These are phyloP conservation scores for Poicephalus meyeri DNA, from an alignment of 2,113 vertebrate species.

Conservation along the genomic window DNA sequence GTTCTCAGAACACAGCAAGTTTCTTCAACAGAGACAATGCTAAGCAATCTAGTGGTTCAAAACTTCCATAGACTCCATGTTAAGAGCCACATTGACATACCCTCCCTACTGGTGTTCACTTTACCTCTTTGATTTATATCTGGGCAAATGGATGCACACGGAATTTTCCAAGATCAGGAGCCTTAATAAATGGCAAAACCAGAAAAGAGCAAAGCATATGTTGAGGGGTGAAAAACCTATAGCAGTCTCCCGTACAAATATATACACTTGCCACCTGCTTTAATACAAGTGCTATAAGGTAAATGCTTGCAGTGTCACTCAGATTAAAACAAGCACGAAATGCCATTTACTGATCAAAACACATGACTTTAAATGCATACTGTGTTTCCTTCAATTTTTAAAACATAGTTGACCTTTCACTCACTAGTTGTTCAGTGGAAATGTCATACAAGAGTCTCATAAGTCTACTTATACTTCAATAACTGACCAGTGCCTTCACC, in stretches of 20 bases:
- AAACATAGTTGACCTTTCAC: neutral
- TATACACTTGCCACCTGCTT: neutral
- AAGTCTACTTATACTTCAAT: neutral
- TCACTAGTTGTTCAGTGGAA: neutral
- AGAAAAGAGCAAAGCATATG: neutral
- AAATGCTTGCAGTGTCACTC: neutral
- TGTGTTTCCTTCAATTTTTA: neutral
- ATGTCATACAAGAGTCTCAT: neutral
- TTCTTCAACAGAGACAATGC: neutral
- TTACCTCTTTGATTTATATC: neutral
- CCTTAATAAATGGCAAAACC: neutral
- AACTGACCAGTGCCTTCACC: neutral
- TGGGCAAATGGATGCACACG: neutral
- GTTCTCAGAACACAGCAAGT: neutral
- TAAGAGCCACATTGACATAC: neutral
- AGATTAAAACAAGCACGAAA: neutral
- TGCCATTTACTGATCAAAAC: constrained; percentile 20
- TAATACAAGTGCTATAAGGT: neutral
- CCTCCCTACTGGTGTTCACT: neutral
- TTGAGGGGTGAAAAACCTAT: neutral
- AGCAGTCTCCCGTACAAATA: neutral
- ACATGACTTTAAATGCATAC: neutral
- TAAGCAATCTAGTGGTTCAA: neutral
- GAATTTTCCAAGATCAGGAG: neutral
- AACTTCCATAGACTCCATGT: neutral